phyloP scores from a whole-genome alignment of 2,888 invertebrate species.

The Smittia sp. region DNA sequence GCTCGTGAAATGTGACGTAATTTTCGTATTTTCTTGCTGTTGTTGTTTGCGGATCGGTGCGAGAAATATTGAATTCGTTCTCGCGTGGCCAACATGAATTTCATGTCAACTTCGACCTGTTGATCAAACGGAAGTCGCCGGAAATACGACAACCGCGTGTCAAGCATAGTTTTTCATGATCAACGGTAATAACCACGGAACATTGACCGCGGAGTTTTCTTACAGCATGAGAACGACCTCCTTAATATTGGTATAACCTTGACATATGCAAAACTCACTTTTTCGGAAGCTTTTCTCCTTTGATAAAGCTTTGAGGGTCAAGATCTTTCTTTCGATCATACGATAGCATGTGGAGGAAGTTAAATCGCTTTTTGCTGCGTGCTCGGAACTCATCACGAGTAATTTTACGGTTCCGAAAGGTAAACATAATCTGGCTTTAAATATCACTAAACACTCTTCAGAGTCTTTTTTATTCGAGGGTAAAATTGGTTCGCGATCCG shows the following conservation, averaged over 20 bases:
- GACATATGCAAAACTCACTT: neutral
- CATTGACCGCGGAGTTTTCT: too few relatives aligned
- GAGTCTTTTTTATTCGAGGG: too few relatives aligned
- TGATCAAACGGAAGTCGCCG: too few relatives aligned
- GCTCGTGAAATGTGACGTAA: neutral
- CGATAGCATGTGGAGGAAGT: neutral
- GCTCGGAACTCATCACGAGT: conserved; percentile 7
- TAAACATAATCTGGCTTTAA: too few relatives aligned
- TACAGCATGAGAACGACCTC: neutral
- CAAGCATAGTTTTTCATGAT: too few relatives aligned
- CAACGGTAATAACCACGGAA: too few relatives aligned
- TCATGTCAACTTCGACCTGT: neutral
- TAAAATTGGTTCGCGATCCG: too few relatives aligned
- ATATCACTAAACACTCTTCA: too few relatives aligned
- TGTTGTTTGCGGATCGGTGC: neutral
- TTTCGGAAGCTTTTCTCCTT: neutral
- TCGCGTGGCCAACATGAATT: neutral
- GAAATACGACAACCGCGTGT: too few relatives aligned
- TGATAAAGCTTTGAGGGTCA: neutral
- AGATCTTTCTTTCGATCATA: neutral
- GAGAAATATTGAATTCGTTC: neutral
- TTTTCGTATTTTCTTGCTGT: neutral
- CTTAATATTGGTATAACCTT: neutral
- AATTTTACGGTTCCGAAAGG: neutral
- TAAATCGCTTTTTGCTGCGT: neutral